Evolutionary conservation across 2,113 vertebrate genomes (phyloP), one percentile per base, ranked within the genome.

Genomic region (Aldabrachelys gigantea): DNA sequence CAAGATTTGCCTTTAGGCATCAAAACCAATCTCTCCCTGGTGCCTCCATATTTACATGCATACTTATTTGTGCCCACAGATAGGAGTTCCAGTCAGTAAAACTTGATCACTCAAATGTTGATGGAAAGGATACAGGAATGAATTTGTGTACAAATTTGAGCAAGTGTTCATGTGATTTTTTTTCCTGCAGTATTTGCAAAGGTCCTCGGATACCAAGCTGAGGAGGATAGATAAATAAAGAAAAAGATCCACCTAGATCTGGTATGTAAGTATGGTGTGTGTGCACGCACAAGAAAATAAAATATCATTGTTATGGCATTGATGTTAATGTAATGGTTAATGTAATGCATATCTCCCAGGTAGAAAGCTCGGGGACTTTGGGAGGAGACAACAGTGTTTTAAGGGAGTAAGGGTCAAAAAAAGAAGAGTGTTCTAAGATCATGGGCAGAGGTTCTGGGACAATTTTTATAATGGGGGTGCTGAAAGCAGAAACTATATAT

Each of bases 171-270:
- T 54, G 22, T 5, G 31, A 35, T 54, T 65, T 86, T 78, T 27
- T 27, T 10, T 50, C 83, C 75, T 29, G 22, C 1, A 2, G 21
- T 50, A 8, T 53, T 47, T 19, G 0, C 69, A 31, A 80, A 82
- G 87, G 69, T 11, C 79, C 89, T 57, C 7, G 1, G 65, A 12
- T 1, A 38, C 0, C 0, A 0, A 65, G 75, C 24, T 22, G 31
- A 82, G 38, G 52, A 57, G 22, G 80, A 41, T 14, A 65, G 22
- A 2, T 24, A 80, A 41, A 24, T 0, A 10, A 50, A 53, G 56
- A 88, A 25, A 87, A 38, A 75, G 38, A n/a, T 75, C 10, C 22
- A 41, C 38, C 72, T 5, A 75, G 10, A 24, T 44, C 38, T 13
- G 8, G 10, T 38, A 41, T 10, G 10, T 75, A 25, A 11, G 11